Evolutionary conservation across 2,888 invertebrate genomes (phyloP), one percentile per base, ranked within the genome.

Genomic region (Strigamia crassipes): DNA sequence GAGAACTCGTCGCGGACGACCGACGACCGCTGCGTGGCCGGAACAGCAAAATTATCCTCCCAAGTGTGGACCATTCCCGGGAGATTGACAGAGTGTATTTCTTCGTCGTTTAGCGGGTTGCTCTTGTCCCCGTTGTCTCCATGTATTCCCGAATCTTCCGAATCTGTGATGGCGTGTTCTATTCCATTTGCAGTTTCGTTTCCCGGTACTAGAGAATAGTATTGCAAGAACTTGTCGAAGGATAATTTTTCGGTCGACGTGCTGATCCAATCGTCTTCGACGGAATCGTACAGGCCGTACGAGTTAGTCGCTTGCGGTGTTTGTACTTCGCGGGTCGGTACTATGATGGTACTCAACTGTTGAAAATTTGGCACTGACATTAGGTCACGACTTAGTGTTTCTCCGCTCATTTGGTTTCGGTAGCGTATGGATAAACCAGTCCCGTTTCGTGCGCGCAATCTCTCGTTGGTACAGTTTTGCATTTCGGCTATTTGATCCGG

Each of bases 301-400:
- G 80, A 56, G 18, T 38, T 80, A 0, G 56, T 27, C 42, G 42
- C 79, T 23, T 81, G 81, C 18, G 81, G 81, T 1, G 81, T 81
- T 34, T 66, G 61, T 13, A 42, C 81, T 73, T 81, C 73, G 15
- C 81, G 27, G 3, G 38, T 38, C 15, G 81, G 81, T 12, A 42
- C 73, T 10, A 81, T 73, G n/a, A 15, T 21, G 46, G 51, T 46
- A 13, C 51, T 80, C 21, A 81, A 15, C 41, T 81, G 81, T 42
- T 82, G 83, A 86, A 93, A 93, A 87, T 93, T 93, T 84, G 93
- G 93, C 85, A 93, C 93, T 4, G 93, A 93, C 79, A 92, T 91
- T 0, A 92, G 93, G 85, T 93, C 93, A 81, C 92, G 89, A 0
- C 79, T 81, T n/a, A 82, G 56, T 13, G 83, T 42, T 0, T 83